A percentile compares a stretch with the other conserved stretches of the same genome.
Conservation (phyloP, 2,797 vertebrate species). For the Sebastes jordani region DNA sequence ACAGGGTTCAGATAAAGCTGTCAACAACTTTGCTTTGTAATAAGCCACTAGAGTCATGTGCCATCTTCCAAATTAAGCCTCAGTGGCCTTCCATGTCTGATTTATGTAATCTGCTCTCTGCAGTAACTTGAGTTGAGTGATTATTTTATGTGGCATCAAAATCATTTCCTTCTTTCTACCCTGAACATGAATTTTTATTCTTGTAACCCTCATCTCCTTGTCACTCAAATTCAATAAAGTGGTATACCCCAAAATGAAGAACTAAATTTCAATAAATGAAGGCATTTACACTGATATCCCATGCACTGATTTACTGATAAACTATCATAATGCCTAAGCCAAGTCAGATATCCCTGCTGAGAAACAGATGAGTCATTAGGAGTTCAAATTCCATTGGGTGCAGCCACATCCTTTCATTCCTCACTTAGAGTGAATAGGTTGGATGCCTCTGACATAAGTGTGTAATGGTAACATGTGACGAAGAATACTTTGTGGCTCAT, state of each 20-base stretch:
- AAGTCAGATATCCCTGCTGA: conserved; percentile 1
- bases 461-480: background rate
- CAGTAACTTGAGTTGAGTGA: conserved; percentile 2
- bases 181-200: too few relatives aligned
- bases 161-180: background rate
- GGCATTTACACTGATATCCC: background rate
- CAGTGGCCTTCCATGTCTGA: background rate
- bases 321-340: background rate
- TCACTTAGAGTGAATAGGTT: conserved; percentile 4
- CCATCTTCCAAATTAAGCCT: conserved; percentile 22
- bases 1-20: conserved; percentile 10
- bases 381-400: conserved; percentile 38
- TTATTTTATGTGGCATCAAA: background rate
- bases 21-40: conserved; percentile 20
- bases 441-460: background rate
- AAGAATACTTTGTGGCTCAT: background rate
- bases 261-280: background rate
- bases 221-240: background rate
- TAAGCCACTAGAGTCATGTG: conserved; percentile 2
- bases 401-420: background rate
- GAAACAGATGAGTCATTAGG: background rate
- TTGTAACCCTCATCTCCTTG: too few relatives aligned
- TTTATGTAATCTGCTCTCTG: conserved; percentile 23
- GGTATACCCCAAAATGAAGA: background rate
- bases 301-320: background rate